Base-by-base conservation (phyloP, 1,140 invertebrate genomes). In the Batillaria attramentaria region DNA sequence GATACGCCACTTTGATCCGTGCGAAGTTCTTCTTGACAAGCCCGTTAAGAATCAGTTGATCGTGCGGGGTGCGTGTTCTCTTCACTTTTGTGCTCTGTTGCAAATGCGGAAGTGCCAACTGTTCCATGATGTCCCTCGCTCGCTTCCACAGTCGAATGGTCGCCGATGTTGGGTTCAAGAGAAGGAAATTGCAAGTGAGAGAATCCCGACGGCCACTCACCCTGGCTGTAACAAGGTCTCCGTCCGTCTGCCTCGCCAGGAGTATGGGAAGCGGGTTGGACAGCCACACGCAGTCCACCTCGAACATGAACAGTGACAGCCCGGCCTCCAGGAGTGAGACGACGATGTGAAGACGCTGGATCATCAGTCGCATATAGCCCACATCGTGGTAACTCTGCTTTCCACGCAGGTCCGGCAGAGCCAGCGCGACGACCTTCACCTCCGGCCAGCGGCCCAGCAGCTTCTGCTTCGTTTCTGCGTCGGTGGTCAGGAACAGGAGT, bases 271-370 rank as follows among this genome's bases (percentile, higher is more conserved):
- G 66, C 18, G 85, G 85, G 62, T 86, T 83, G 62, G 72, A 66
- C 20, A 87, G 37, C 86, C 86, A 87, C 6, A 87, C 43, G 70
- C 85, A 87, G 77, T 87, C 86, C n/a, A 87, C 86, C 74, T 87
- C 86, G 80, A 87, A 87, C 3, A 87, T 65, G 50, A 87, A 85
- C 16, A 87, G 78, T 69, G 81, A 80, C 35, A 87, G 72, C 24
- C 84, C 41, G 41, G 78, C 46, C 60, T 82, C 72, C 5, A 87
- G 31, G 24, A 87, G 72, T n/a, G 75, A 65, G 33, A 82, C 39
- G 5, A 87, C 46, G 50, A 83, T 70, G 65, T 85, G 81, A 18
- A 84, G 84, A 33, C 86, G 70, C 42, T 82, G 69, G 0, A 85
- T 73, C 86, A 87, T 86, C 8, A 87, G 73, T 74, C 79, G 80